A percentile compares a stretch with the other conserved stretches of the same genome.
These are phyloP conservation scores for Prietella phreatophila DNA, from an alignment of 2,113 vertebrate genomes.

Conservation along the genomic window DNA sequence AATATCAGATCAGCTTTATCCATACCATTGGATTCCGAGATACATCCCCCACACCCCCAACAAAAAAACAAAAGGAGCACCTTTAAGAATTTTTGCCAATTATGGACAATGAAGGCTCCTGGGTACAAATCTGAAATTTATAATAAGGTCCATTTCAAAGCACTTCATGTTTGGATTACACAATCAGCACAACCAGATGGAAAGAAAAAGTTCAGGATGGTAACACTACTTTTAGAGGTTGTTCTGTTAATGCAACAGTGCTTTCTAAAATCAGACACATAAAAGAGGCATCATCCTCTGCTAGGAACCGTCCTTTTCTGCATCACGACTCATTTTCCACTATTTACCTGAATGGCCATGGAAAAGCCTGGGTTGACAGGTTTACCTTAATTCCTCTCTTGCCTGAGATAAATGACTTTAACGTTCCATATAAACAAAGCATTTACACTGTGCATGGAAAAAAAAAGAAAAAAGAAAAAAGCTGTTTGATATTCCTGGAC, in stretches of 20 bases:
- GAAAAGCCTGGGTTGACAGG: conserved; percentile 1
- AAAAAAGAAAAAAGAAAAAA: conserved; percentile 23
- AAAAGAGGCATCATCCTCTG: not conserved
- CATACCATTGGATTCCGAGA: not conserved
- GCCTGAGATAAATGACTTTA: conserved; percentile 26
- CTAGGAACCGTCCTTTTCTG: not conserved
- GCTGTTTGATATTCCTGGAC: conserved; percentile 28
- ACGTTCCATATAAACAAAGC: conserved; percentile 14
- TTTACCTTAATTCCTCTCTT: conserved; percentile 11
- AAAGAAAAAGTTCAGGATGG: conserved; percentile 13
- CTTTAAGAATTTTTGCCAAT: not conserved
- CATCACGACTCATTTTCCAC: not conserved
- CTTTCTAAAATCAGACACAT: not conserved
- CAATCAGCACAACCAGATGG: not conserved
- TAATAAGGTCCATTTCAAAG: not conserved
- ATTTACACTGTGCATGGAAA: conserved; percentile 1
- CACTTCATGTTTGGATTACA: not conserved
- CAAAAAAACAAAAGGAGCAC: not conserved
- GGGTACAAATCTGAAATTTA: not conserved
- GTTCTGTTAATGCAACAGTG: not conserved
- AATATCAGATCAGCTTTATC: not conserved
- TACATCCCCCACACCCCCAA: too few relatives aligned
- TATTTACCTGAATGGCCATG: conserved; percentile 25
- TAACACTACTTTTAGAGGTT: not conserved
- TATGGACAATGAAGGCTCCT: not conserved